These are phyloP conservation scores for Emydoidea blandingii DNA, from an alignment of 2,797 vertebrate species.

Conservation along the genomic window DNA sequence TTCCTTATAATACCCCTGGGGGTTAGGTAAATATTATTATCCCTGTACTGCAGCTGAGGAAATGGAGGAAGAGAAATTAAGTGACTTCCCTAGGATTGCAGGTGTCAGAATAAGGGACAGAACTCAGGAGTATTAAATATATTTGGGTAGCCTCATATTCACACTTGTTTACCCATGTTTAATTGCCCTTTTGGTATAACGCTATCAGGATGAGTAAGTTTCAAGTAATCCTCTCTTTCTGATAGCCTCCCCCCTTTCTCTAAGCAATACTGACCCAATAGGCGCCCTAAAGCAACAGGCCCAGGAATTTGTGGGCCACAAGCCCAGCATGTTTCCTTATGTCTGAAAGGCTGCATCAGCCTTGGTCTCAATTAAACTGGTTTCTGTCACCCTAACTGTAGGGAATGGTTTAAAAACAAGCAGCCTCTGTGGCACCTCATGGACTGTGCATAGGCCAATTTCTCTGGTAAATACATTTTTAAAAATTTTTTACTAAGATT, in stretches of 20 bases:
- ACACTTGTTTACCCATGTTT: neutral
- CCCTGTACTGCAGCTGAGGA: neutral
- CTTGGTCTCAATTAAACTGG: neutral
- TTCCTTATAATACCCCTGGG: neutral
- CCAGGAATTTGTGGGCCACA: neutral
- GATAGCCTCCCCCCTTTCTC: neutral
- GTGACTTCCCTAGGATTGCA: neutral
- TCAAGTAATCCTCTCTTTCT: neutral
- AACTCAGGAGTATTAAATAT: neutral
- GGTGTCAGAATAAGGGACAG: neutral
- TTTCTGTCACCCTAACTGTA: neutral
- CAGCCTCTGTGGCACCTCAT: neutral
- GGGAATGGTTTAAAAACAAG: neutral
- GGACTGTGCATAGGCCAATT: neutral
- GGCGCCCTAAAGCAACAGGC: neutral
- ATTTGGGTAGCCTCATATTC: neutral
- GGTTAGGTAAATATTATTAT: neutral
- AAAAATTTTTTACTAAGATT: neutral
- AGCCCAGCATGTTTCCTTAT: neutral
- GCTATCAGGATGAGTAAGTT: conserved; percentile 13
- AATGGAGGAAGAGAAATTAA: neutral
- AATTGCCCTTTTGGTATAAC: neutral
- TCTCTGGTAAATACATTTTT: neutral
- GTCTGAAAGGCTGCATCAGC: neutral
- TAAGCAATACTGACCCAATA: neutral